Base-by-base conservation (phyloP, 2,113 vertebrate species). In the Rattus rattus region DNA sequence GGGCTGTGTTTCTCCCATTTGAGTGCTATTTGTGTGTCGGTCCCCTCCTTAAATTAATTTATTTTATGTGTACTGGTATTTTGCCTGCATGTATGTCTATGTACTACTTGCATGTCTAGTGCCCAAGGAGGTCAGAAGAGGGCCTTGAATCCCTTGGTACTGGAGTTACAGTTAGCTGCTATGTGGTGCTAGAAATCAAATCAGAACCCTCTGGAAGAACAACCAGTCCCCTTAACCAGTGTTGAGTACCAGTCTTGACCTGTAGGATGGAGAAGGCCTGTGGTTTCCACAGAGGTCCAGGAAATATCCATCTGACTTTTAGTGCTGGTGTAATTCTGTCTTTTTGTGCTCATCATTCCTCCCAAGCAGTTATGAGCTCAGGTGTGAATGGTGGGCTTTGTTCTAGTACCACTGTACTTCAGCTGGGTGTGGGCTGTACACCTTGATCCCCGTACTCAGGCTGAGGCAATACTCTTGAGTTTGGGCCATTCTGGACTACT, bases 271-370 rank as follows among this genome's bases (percentile, higher is more conserved):
- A 26, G 47, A 28, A 65, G 22, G 17, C 39, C 10, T 63, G 5
- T 59, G 0, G 4, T n/a, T 9, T 39, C 49, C 54, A 1, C 39
- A 22, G 36, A 88, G 65, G 94, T 4, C 77, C 65, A 36, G 28
- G 10, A 11, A 75, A 13, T 17, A 30, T 13, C 33, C 10, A n/a
- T 26, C 4, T 76, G n/a, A 26, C 72, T 72, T 59, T 67, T 33
- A n/a, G 7, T 79, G 3, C 3, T 39, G 5, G 2, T 1, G 6
- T 49, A 36, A 67, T n/a, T 5, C 76, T 16, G 2, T 30, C 22
- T 4, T 33, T 16, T 7, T 43, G 0, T 33, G 61, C 59, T 61
- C 0, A 17, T 67, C n/a, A 33, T 4, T n/a, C 70, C 30, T 1
- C 5, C 56, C 11, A 88, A 28, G 90, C 2, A 30, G 52, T n/a